phyloP scores from a whole-genome alignment of 2,888 invertebrate genomes.

The Erynnis tages region DNA sequence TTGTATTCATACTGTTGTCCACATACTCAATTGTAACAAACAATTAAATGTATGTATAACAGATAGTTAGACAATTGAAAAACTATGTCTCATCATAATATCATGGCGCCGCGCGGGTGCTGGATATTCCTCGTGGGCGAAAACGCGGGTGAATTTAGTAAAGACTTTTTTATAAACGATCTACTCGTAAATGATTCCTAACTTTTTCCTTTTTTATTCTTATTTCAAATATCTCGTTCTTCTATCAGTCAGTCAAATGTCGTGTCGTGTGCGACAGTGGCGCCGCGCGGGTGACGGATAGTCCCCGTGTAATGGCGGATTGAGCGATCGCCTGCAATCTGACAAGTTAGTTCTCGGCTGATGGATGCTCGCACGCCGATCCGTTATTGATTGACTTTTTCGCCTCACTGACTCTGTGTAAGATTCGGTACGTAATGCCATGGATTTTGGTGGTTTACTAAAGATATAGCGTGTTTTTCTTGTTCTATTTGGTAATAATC shows the following conservation, averaged over 20 bases:
- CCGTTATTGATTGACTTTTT: conserved; percentile 61
- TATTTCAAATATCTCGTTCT: not conserved
- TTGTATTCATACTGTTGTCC: too few relatives aligned
- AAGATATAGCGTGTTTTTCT: too few relatives aligned
- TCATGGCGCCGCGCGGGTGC: too few relatives aligned
- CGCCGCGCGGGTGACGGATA: conserved; percentile 61
- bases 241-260: not conserved
- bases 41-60: too few relatives aligned
- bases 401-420: conserved; percentile 16
- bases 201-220: not conserved
- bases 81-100: too few relatives aligned
- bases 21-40: too few relatives aligned
- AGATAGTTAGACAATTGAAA: too few relatives aligned
- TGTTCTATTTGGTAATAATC: too few relatives aligned
- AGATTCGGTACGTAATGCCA: conserved; percentile 8
- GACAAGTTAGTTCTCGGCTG: conserved; percentile 75
- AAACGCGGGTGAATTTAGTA: too few relatives aligned
- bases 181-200: not conserved
- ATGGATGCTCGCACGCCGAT: conserved; percentile 60
- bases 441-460: too few relatives aligned
- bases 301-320: conserved; percentile 68
- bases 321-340: conserved; percentile 78
- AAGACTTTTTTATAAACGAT: too few relatives aligned
- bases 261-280: conserved; percentile 42
- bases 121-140: too few relatives aligned